phyloP scores from a whole-genome alignment of 1,140 invertebrate species.

The Drosophila tristis region DNA sequence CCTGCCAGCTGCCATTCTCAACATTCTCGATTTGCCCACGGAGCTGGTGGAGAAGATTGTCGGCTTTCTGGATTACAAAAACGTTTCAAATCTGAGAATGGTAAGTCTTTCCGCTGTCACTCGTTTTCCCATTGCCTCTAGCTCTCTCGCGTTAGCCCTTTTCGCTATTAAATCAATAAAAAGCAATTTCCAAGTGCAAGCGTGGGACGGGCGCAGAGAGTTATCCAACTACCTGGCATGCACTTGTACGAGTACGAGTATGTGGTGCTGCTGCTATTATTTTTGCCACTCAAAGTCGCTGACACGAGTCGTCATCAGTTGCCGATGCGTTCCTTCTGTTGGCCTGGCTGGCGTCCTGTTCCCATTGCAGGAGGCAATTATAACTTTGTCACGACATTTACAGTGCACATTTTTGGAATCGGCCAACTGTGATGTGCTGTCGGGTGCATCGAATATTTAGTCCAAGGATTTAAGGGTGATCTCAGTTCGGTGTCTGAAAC shows the following conservation, averaged over 20 bases:
- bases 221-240: constrained; percentile 66
- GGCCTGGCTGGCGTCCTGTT: constrained; percentile 14
- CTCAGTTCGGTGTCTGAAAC: constrained; percentile 17
- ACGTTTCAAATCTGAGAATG: constrained; percentile 90
- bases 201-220: constrained; percentile 51
- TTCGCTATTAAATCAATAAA: constrained; percentile 78
- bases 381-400: constrained; percentile 54
- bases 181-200: constrained; percentile 76
- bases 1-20: constrained; percentile 21
- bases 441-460: not conserved
- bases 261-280: constrained; percentile 36
- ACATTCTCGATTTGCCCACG: constrained; percentile 90
- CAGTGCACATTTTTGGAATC: not conserved
- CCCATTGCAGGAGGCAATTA: constrained; percentile 53
- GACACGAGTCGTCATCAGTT: constrained; percentile 26
- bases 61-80: constrained; percentile 90
- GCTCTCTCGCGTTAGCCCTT: not conserved
- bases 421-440: not conserved
- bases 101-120: constrained; percentile 86
- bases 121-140: not conserved
- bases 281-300: constrained; percentile 55
- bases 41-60: constrained; percentile 93
- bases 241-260: constrained; percentile 34
- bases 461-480: constrained; percentile 20
- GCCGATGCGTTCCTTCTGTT: constrained; percentile 35